These are phyloP conservation scores for Sminthurides bifidus DNA, from an alignment of 1,140 invertebrate genomes.

Conservation along the genomic window DNA sequence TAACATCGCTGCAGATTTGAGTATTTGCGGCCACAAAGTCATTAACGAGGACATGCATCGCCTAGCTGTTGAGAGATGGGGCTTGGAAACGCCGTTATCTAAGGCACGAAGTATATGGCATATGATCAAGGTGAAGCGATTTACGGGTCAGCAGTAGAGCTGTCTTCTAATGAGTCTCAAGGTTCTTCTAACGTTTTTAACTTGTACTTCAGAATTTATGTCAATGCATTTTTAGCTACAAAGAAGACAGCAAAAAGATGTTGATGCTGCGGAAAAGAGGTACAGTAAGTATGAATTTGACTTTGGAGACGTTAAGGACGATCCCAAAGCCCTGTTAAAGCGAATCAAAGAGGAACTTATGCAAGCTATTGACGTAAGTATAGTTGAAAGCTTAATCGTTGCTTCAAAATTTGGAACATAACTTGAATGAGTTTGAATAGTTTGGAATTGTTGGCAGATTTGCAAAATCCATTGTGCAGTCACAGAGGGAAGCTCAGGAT, in stretches of 20 bases:
- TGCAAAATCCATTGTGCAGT: slow-evolving; percentile 5
- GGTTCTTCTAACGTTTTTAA: too few species aligned
- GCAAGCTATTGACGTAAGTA: slow-evolving; percentile 2
- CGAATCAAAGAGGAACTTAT: slow-evolving; percentile 9
- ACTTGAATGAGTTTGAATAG: not conserved
- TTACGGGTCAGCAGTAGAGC: not conserved
- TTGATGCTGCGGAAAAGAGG: slow-evolving; percentile 2
- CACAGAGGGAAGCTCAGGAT: slow-evolving; percentile 40
- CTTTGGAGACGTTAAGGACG: not conserved
- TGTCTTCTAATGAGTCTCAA: too few species aligned
- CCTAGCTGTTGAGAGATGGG: slow-evolving; percentile 39
- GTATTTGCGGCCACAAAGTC: slow-evolving; percentile 47
- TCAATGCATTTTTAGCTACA: too few species aligned
- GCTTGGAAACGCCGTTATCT: slow-evolving; percentile 14
- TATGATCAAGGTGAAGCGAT: not conserved
- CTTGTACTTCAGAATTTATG: too few species aligned
- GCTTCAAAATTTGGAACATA: not conserved
- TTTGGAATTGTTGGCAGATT: slow-evolving; percentile 8
- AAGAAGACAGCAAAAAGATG: slow-evolving; percentile 8
- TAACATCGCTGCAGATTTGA: slow-evolving; percentile 45
- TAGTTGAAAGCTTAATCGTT: not conserved
- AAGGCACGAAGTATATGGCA: not conserved
- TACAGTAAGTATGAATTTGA: slow-evolving; percentile 13
- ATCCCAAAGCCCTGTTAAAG: slow-evolving; percentile 4
- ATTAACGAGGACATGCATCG: slow-evolving; percentile 42